A percentile compares a stretch with the other conserved stretches of the same genome.
These are phyloP conservation scores for Biston stratarius DNA, from an alignment of 2,888 invertebrate genomes.

Conservation along the genomic window DNA sequence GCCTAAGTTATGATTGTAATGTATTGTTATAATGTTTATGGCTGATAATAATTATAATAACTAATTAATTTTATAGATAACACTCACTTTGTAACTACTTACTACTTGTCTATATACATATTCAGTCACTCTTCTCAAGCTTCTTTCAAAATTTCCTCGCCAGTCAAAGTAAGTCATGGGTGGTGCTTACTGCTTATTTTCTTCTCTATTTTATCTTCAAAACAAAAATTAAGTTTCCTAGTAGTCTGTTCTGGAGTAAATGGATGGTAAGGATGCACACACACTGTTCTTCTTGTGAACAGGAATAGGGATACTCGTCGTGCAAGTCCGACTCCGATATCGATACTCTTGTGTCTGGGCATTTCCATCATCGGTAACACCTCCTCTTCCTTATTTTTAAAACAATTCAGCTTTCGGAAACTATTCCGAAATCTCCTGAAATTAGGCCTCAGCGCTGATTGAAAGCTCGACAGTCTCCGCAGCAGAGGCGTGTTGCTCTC, in stretches of 20 bases:
- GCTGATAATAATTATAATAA: no score
- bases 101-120: neutral
- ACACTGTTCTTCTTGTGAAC: conserved; percentile 74
- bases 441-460: conserved; percentile 60
- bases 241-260: conserved; percentile 76
- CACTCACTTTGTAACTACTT: neutral
- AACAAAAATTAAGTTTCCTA: conserved; percentile 70
- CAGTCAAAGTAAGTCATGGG: neutral
- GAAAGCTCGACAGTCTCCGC: conserved; percentile 60
- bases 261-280: conserved; percentile 80
- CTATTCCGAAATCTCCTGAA: conserved; percentile 62
- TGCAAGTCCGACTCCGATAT: conserved; percentile 76
- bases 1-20: no score
- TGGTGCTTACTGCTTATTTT: conserved; percentile 4
- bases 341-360: conserved; percentile 75
- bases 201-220: conserved; percentile 56
- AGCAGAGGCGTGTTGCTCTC: conserved; percentile 46
- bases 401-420: conserved; percentile 70
- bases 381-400: conserved; percentile 64
- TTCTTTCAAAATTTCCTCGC: neutral
- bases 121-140: neutral
- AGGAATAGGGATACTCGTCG: conserved; percentile 75
- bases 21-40: neutral
- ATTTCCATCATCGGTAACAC: conserved; percentile 65
- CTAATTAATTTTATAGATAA: no score